Conservation (phyloP, 2,888 invertebrate genomes). For the Drosophila pseudotakahashii region DNA sequence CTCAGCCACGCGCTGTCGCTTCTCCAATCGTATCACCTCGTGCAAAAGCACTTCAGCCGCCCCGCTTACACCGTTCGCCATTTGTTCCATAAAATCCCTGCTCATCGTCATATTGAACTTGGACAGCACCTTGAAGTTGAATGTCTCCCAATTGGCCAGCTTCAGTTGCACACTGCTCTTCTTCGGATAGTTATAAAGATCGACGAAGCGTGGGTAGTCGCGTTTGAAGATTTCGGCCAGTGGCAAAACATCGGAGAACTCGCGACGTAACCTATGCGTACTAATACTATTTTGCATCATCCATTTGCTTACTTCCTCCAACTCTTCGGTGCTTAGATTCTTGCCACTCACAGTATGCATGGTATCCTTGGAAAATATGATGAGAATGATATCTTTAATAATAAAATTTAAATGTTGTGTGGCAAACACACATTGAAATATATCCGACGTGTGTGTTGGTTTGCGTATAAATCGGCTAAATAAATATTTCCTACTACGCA, state of each 20-base stretch:
- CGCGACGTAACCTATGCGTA: slow-evolving; percentile 86
- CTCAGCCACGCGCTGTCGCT: slow-evolving; percentile 53
- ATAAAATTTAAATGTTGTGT: slow-evolving; percentile 3
- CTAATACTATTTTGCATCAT: slow-evolving; percentile 54
- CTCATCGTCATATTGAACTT: slow-evolving; percentile 85
- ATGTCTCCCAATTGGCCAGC: slow-evolving; percentile 90
- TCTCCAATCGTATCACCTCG: slow-evolving; percentile 68
- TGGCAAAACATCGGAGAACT: slow-evolving; percentile 89
- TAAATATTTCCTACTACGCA: background rate
- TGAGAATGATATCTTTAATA: background rate
- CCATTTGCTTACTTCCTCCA: slow-evolving; percentile 62
- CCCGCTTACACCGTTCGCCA: slow-evolving; percentile 87
- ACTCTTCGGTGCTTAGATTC: slow-evolving; percentile 50
- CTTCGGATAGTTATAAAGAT: slow-evolving; percentile 91
- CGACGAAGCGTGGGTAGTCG: slow-evolving; percentile 90
- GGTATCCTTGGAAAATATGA: slow-evolving; percentile 8
- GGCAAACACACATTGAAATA: slow-evolving; percentile 4
- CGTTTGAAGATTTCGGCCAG: slow-evolving; percentile 90
- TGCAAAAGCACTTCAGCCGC: slow-evolving; percentile 88
- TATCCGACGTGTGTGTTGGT: slow-evolving; percentile 2
- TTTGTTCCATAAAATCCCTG: slow-evolving; percentile 86
- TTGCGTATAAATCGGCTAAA: background rate
- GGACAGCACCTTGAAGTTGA: slow-evolving; percentile 90
- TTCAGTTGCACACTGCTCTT: slow-evolving; percentile 89
- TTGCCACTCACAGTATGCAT: slow-evolving; percentile 57